Percentiles rank a stretch among this genome's conserved stretches.
phyloP scores from a whole-genome alignment of 2,888 invertebrate species.

The Andrena flavipes region DNA sequence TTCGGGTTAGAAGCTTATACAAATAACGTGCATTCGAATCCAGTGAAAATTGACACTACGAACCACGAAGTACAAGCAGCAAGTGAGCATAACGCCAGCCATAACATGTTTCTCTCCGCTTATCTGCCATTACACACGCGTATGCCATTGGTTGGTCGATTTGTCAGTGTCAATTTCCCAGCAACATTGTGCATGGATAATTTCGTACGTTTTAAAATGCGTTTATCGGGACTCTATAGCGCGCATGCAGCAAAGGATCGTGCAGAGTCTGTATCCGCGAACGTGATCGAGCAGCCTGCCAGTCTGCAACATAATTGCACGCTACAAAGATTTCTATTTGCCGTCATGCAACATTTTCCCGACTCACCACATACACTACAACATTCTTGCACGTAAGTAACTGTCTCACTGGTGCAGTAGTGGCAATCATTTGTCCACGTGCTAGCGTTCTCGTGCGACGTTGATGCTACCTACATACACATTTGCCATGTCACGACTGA shows the following conservation, averaged over 20 bases:
- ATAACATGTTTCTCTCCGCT: neutral
- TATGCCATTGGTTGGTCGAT: neutral
- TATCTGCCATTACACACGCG: neutral
- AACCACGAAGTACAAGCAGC: no score
- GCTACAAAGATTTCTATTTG: constrained; percentile 27
- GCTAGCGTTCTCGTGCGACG: neutral
- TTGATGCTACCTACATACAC: neutral
- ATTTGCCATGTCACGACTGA: neutral
- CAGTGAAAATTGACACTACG: neutral
- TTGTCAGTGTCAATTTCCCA: constrained; percentile 10
- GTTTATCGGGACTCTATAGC: constrained; percentile 12
- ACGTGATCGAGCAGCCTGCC: constrained; percentile 33
- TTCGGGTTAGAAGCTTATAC: no score
- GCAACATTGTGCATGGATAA: neutral
- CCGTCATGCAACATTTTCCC: constrained; percentile 1
- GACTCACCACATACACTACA: neutral
- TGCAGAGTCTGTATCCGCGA: neutral
- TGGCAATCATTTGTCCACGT: neutral
- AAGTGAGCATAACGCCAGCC: neutral
- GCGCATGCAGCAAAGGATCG: neutral
- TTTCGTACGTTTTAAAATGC: constrained; percentile 17
- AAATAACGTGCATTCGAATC: neutral
- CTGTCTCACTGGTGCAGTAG: neutral
- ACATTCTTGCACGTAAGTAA: constrained; percentile 4
- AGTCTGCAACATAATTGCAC: constrained; percentile 24